A percentile compares a stretch with the other conserved stretches of the same genome.
Evolutionary conservation across 2,113 vertebrate species (phyloP).

Genomic region (Poeciliopsis occidentalis): DNA sequence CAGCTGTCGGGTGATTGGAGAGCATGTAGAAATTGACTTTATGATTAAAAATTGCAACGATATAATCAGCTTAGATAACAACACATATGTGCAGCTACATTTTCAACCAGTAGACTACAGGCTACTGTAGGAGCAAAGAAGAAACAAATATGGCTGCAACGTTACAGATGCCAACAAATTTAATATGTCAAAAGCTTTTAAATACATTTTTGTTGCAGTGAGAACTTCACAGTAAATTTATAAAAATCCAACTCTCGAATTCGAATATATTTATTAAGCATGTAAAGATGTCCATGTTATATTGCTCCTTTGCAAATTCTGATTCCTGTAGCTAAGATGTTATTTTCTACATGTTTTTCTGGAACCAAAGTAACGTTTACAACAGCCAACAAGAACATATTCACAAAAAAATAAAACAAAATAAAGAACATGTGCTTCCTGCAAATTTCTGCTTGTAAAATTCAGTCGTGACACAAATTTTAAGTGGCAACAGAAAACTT

Average conservation of each 20-base stretch:
- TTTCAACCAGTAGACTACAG: background rate
- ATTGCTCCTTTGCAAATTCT: too few species aligned
- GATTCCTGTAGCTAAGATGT: too few species aligned
- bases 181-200: background rate
- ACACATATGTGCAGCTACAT: background rate
- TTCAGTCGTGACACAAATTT: background rate
- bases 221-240: too few species aligned
- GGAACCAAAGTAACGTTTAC: too few species aligned
- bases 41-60: background rate
- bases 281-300: too few species aligned
- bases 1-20: slow-evolving; percentile 75
- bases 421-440: background rate
- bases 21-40: background rate
- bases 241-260: too few species aligned
- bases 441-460: background rate
- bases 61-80: background rate
- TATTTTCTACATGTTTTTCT: background rate
- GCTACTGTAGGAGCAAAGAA: background rate
- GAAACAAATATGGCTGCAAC: background rate
- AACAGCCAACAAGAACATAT: background rate
- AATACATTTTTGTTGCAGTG: too few species aligned
- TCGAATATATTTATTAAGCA: too few species aligned
- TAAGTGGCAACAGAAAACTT: background rate
- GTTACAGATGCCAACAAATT: background rate
- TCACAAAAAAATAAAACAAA: background rate